Percentiles rank a stretch among this genome's conserved stretches.
Conservation (phyloP, 2,113 vertebrate species). For the Sorex araneus region DNA sequence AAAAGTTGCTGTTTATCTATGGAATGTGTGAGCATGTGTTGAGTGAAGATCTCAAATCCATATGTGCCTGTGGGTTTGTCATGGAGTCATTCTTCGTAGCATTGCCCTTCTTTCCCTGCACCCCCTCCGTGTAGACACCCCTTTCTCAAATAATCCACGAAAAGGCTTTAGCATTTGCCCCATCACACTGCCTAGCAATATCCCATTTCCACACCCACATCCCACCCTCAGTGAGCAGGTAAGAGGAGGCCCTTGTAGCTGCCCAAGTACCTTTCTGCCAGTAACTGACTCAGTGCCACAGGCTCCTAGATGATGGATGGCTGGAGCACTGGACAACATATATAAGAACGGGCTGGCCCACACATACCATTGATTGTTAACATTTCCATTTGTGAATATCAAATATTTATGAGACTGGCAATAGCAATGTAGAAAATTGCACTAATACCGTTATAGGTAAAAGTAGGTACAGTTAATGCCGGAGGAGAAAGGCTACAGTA, state of each 20-base stretch:
- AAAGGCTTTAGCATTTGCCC: not conserved
- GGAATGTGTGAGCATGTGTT: not conserved
- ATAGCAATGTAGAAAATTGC: not conserved
- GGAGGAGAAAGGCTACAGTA: not conserved
- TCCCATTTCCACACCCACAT: not conserved
- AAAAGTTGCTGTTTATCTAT: not conserved
- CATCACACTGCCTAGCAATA: not conserved
- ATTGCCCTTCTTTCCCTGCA: not conserved
- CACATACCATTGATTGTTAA: not conserved
- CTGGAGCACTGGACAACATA: not conserved
- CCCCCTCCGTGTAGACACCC: not conserved
- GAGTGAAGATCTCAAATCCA: constrained; percentile 2
- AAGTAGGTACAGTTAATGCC: not conserved
- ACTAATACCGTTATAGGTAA: not conserved
- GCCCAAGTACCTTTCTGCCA: rapidly evolving
- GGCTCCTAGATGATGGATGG: not conserved
- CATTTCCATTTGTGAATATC: not conserved
- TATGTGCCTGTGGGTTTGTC: not conserved
- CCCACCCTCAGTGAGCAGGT: not conserved
- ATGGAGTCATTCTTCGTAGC: rapidly evolving
- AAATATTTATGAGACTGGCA: constrained; percentile 20
- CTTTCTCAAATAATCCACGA: not conserved
- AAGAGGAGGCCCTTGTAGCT: not conserved
- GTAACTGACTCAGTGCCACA: not conserved
- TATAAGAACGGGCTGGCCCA: not conserved